These are phyloP conservation scores for Pempheris klunzingeri DNA, from an alignment of 2,797 vertebrate species.

Conservation along the genomic window DNA sequence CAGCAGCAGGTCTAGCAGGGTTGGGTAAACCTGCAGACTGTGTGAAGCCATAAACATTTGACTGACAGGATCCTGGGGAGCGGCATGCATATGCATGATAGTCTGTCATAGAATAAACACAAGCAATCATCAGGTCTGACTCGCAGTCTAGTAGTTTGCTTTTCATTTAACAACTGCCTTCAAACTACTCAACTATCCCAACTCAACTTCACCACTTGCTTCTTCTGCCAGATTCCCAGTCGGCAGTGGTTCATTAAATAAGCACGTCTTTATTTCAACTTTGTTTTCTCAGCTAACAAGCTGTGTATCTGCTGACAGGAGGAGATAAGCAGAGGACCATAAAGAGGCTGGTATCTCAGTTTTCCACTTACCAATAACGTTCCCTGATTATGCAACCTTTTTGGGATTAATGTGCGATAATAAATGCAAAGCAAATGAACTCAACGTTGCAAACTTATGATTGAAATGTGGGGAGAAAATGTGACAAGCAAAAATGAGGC, in stretches of 20 bases:
- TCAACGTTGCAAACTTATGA: not conserved
- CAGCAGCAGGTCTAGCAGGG: slow-evolving; percentile 28
- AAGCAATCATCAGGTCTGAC: not conserved
- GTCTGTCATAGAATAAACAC: not conserved
- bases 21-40: slow-evolving; percentile 1
- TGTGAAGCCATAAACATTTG: slow-evolving; percentile 38
- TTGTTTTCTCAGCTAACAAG: not conserved
- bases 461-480: not conserved
- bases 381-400: not conserved
- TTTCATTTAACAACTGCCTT: not conserved
- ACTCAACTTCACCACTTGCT: not conserved
- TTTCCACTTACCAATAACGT: not conserved
- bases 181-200: not conserved
- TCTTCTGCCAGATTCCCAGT: slow-evolving; percentile 7
- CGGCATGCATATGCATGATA: not conserved
- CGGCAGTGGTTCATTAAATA: slow-evolving; percentile 1
- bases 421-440: not conserved
- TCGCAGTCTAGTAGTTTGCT: not conserved
- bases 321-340: not conserved
- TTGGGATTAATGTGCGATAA: slow-evolving; percentile 7
- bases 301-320: slow-evolving; percentile 9
- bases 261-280: slow-evolving; percentile 16
- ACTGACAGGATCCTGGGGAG: not conserved
- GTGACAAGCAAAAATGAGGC: not conserved
- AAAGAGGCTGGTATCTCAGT: slow-evolving; percentile 16